Evolutionary conservation across 1,140 invertebrate genomes (phyloP).

Genomic region (Melitaea cinxia): DNA sequence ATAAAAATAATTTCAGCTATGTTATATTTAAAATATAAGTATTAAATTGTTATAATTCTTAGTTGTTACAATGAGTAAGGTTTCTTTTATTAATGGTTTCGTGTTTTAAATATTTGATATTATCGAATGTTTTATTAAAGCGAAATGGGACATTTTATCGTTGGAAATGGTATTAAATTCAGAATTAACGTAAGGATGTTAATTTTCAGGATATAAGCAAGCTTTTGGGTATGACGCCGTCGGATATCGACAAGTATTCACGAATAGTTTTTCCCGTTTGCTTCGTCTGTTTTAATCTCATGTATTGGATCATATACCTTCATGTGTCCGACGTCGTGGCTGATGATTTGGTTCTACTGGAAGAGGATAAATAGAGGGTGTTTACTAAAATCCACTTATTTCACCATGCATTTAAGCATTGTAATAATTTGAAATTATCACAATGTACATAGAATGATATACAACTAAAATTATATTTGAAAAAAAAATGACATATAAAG

Average conservation of each 20-base stretch:
- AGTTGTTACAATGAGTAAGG: conserved; percentile 9
- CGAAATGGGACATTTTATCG: background rate
- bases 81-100: conserved; percentile 17
- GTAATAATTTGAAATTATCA: conserved; percentile 68
- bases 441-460: background rate
- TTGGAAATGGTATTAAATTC: too few relatives aligned
- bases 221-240: conserved; percentile 94
- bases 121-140: conserved; percentile 22
- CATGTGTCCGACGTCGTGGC: conserved; percentile 97
- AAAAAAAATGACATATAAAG: too few relatives aligned
- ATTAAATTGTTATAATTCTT: background rate
- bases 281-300: conserved; percentile 98
- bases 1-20: background rate
- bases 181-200: conserved; percentile 84
- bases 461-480: too few relatives aligned
- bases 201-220: conserved; percentile 89
- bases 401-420: conserved; percentile 44
- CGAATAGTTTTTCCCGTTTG: conserved; percentile 97
- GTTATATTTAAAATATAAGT: conserved; percentile 15
- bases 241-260: conserved; percentile 98
- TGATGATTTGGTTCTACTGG: conserved; percentile 93
- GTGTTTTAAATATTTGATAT: conserved; percentile 20
- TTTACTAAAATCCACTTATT: conserved; percentile 66
- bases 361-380: conserved; percentile 88
- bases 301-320: conserved; percentile 99